These are phyloP conservation scores for Pseudorhombus dupliciocellatus DNA, from an alignment of 2,113 vertebrate species.

Conservation along the genomic window DNA sequence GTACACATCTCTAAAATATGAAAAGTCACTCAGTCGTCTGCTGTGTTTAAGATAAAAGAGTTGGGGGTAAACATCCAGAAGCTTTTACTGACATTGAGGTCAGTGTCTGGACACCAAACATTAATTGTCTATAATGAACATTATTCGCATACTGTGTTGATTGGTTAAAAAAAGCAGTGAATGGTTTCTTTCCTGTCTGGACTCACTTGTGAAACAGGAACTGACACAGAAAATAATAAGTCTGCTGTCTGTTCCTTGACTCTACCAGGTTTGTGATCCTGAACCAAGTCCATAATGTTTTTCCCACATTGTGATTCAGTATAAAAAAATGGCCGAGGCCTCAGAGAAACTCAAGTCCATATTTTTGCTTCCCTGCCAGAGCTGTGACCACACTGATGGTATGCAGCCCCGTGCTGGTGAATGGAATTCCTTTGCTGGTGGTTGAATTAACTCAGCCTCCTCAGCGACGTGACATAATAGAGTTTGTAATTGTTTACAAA, in stretches of 20 bases:
- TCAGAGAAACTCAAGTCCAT: constrained; percentile 13
- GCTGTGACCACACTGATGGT: constrained; percentile 22
- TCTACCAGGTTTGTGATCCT: too few relatives aligned
- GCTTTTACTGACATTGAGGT: not conserved
- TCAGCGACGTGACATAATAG: constrained; percentile 28
- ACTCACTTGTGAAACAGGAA: too few relatives aligned
- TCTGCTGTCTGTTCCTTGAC: not conserved
- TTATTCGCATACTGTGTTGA: too few relatives aligned
- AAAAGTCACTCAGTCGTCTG: not conserved
- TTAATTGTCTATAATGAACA: too few relatives aligned
- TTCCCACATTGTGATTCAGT: constrained; percentile 29
- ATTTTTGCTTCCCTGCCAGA: constrained; percentile 34
- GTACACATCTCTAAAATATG: not conserved
- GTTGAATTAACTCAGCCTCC: constrained; percentile 1
- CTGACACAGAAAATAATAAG: not conserved
- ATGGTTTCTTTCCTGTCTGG: too few relatives aligned
- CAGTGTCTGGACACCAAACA: not conserved
- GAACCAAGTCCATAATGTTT: constrained; percentile 10
- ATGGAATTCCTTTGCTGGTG: constrained; percentile 51
- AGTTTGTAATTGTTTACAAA: constrained; percentile 6
- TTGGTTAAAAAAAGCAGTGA: too few relatives aligned
- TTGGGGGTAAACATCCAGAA: too few relatives aligned
- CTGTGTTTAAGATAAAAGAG: not conserved
- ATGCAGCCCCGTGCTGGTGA: constrained; percentile 42
- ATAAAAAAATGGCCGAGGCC: constrained; percentile 10